phyloP scores from a whole-genome alignment of 2,797 vertebrate genomes.

The Macropodus opercularis region DNA sequence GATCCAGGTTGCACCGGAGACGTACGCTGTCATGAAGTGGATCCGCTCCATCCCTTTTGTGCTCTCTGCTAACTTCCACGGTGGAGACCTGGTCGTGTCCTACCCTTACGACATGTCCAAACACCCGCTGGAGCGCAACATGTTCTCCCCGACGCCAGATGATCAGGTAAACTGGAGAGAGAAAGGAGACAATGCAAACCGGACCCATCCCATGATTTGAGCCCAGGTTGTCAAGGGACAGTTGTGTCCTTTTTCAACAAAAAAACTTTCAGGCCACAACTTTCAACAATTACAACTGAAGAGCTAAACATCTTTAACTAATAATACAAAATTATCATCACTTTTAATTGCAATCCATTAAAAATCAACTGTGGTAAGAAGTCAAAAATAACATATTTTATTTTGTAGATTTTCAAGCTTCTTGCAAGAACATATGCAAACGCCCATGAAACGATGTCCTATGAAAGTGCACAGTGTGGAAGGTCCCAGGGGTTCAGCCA shows the following conservation, averaged over 20 bases:
- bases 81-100: slow-evolving; percentile 92
- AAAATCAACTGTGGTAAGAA: neutral
- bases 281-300: too few species aligned
- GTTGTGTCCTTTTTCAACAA: too few species aligned
- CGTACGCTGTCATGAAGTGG: slow-evolving; percentile 95
- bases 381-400: slow-evolving; percentile 9
- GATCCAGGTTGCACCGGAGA: slow-evolving; percentile 92
- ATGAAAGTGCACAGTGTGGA: slow-evolving; percentile 85
- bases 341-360: too few species aligned
- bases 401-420: slow-evolving; percentile 88
- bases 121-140: slow-evolving; percentile 84
- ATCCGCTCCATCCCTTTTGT: slow-evolving; percentile 95
- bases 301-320: too few species aligned
- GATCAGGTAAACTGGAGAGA: slow-evolving; percentile 89
- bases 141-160: slow-evolving; percentile 91
- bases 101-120: slow-evolving; percentile 93
- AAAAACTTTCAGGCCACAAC: too few species aligned
- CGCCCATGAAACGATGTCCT: slow-evolving; percentile 87
- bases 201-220: too few species aligned
- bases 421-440: slow-evolving; percentile 87
- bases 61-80: slow-evolving; percentile 92
- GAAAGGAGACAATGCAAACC: too few species aligned
- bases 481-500: slow-evolving; percentile 76
- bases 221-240: too few species aligned
- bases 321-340: too few species aligned